Percentiles rank a stretch among this genome's conserved stretches.
phyloP scores from a whole-genome alignment of 2,797 vertebrate genomes.

The Anniella stebbinsi region DNA sequence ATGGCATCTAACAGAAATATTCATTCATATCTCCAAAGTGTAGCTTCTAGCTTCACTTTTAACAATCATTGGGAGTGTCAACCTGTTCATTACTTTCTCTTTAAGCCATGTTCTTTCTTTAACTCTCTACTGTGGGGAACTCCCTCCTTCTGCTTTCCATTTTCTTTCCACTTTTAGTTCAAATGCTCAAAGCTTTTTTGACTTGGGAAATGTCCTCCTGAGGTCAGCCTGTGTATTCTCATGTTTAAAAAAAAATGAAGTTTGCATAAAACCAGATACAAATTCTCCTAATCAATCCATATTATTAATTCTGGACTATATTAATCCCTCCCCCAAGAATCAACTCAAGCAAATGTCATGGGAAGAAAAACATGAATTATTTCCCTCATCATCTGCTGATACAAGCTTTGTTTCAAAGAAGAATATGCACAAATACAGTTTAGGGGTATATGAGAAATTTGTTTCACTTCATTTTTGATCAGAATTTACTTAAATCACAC shows the following conservation, averaged over 20 bases:
- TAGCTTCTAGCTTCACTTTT: slow-evolving; percentile 1
- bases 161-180: neutral
- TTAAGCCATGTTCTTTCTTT: slow-evolving; percentile 49
- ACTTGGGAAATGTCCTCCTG: slow-evolving; percentile 23
- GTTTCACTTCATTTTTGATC: too few species aligned
- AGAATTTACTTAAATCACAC: too few species aligned
- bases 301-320: neutral
- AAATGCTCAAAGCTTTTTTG: slow-evolving; percentile 23
- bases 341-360: neutral
- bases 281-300: neutral
- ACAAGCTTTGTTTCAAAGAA: neutral
- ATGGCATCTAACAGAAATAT: neutral
- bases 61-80: neutral
- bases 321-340: too few species aligned
- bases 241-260: neutral
- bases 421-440: neutral
- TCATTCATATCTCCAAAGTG: neutral
- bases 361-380: neutral
- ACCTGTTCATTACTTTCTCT: slow-evolving; percentile 11
- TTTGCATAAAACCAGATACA: neutral
- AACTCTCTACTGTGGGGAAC: neutral
- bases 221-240: neutral
- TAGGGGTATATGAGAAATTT: too few species aligned
- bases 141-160: slow-evolving; percentile 13
- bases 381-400: neutral